Conservation (phyloP, 2,113 vertebrate species). For the Hemiprocne comata region DNA sequence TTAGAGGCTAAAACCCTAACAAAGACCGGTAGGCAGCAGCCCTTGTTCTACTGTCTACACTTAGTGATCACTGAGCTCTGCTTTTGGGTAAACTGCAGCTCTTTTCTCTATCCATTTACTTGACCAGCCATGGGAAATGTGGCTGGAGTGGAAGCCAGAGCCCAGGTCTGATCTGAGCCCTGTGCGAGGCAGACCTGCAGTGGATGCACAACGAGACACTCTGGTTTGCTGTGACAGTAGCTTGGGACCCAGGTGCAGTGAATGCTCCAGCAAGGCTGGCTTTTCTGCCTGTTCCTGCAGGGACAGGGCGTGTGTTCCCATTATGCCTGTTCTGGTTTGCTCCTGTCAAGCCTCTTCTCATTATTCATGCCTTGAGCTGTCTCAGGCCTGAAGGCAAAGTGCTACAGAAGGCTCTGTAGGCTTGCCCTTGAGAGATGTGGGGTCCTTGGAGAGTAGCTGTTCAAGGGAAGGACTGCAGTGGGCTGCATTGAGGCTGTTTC, state of each 20-base stretch:
- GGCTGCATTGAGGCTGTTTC: conserved; percentile 59
- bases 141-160: not conserved
- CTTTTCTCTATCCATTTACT: not conserved
- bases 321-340: conserved; percentile 22
- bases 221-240: not conserved
- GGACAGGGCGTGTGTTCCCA: not conserved
- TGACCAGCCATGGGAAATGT: not conserved
- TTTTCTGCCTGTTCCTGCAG: not conserved
- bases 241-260: not conserved
- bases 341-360: conserved; percentile 43
- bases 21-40: not conserved
- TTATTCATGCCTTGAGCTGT: conserved; percentile 52
- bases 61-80: fast-evolving
- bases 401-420: not conserved
- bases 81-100: not conserved
- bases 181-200: not conserved
- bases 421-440: not conserved
- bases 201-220: not conserved
- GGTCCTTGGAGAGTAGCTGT: conserved; percentile 35
- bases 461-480: conserved; percentile 41
- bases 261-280: not conserved
- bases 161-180: not conserved
- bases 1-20: not conserved
- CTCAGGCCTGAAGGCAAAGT: conserved; percentile 22
- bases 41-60: not conserved